These are phyloP conservation scores for Willisornis vidua DNA, from an alignment of 2,113 vertebrate species.

Conservation along the genomic window DNA sequence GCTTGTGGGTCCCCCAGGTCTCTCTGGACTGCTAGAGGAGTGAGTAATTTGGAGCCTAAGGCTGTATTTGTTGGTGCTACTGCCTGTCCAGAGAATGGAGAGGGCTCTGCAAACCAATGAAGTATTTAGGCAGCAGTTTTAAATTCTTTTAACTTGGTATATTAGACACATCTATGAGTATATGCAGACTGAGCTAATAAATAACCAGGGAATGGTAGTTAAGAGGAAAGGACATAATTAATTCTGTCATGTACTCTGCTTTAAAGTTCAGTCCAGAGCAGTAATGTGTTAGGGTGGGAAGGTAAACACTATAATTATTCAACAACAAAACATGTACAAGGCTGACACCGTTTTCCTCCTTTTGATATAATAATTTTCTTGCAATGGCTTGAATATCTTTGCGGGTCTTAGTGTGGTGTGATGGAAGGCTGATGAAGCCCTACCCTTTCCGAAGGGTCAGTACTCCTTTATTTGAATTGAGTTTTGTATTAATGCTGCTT, in stretches of 20 bases:
- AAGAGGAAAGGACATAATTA: slow-evolving; percentile 58
- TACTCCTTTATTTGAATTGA: slow-evolving; percentile 29
- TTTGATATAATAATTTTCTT: slow-evolving; percentile 66
- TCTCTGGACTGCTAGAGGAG: not conserved
- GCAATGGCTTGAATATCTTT: not conserved
- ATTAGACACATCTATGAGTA: slow-evolving; percentile 38
- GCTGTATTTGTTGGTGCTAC: not conserved
- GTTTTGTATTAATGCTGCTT: not conserved
- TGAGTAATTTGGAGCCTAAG: not conserved
- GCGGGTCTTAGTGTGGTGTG: not conserved
- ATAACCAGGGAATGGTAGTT: slow-evolving; percentile 51
- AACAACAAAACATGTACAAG: not conserved
- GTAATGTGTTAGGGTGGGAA: slow-evolving; percentile 54
- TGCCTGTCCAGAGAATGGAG: not conserved
- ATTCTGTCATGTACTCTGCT: slow-evolving; percentile 42
- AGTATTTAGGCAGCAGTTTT: not conserved
- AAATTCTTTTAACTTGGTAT: not conserved
- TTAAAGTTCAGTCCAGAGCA: slow-evolving; percentile 52
- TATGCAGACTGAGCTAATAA: slow-evolving; percentile 50
- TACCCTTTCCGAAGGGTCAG: not conserved
- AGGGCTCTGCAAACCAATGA: not conserved
- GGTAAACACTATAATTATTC: slow-evolving; percentile 69
- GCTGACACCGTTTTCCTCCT: slow-evolving; percentile 50
- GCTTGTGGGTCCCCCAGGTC: not conserved
- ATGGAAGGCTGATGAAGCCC: slow-evolving; percentile 17